These are phyloP conservation scores for Colletes latitarsis DNA, from an alignment of 1,140 invertebrate species.

Conservation along the genomic window DNA sequence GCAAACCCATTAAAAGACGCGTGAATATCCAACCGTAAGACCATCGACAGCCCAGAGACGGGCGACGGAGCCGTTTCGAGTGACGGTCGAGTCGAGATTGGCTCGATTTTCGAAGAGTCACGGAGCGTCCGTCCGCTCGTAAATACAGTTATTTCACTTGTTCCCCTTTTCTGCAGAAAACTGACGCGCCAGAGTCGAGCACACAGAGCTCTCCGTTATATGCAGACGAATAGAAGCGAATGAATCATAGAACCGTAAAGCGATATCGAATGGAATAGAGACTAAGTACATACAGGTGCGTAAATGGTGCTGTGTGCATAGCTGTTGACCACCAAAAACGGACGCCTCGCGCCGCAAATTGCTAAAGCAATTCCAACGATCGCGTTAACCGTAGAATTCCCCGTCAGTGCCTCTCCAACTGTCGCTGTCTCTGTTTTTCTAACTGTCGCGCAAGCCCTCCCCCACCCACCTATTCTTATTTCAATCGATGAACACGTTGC, in stretches of 20 bases:
- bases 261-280: conserved; percentile 69
- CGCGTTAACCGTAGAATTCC: no score
- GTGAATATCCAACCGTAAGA: conserved; percentile 36
- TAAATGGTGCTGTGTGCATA: conserved; percentile 47
- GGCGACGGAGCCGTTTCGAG: conserved; percentile 37
- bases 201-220: neutral
- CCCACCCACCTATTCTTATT: no score
- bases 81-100: conserved; percentile 42
- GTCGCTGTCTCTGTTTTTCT: no score
- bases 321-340: conserved; percentile 57
- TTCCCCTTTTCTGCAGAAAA: conserved; percentile 26
- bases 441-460: no score
- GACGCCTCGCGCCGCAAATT: conserved; percentile 61
- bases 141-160: conserved; percentile 57
- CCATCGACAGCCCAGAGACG: conserved; percentile 36
- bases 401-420: no score
- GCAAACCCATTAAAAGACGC: conserved; percentile 49
- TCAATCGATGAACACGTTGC: no score
- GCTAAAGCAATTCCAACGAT: conserved; percentile 38
- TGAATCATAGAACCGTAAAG: conserved; percentile 74
- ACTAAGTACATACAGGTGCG: conserved; percentile 47
- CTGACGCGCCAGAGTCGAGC: conserved; percentile 25
- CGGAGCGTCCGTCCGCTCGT: conserved; percentile 49
- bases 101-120: conserved; percentile 66
- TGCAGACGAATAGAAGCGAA: conserved; percentile 32